phyloP scores from a whole-genome alignment of 2,797 vertebrate genomes.

The Pteropus rufus region DNA sequence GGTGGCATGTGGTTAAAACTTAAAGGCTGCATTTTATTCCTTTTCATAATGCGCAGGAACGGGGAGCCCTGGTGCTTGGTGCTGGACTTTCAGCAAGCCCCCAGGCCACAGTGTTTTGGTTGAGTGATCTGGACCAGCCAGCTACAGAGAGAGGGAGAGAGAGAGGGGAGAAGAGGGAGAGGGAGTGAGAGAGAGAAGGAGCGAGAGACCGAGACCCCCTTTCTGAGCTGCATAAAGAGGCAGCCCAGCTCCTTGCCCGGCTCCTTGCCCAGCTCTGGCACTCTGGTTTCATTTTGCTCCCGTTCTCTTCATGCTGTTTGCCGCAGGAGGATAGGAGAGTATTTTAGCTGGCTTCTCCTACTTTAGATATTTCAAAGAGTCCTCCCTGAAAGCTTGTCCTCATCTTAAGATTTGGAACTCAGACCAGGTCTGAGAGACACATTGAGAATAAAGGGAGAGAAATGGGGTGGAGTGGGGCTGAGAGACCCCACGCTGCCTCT shows the following conservation, averaged over 20 bases:
- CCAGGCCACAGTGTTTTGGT: background rate
- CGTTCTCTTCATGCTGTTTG: background rate
- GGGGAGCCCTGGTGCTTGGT: background rate
- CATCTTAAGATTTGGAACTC: background rate
- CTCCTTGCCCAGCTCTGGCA: background rate
- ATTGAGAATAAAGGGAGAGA: background rate
- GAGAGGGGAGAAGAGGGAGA: background rate
- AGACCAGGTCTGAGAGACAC: background rate
- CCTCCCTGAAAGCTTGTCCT: background rate
- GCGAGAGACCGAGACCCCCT: background rate
- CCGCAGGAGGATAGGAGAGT: background rate
- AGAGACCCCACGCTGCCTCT: fast-evolving
- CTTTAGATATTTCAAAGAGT: background rate
- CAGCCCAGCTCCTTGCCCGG: background rate
- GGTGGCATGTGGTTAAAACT: background rate
- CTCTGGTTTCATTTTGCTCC: background rate
- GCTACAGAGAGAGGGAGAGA: background rate
- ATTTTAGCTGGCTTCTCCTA: background rate
- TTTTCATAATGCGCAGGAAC: background rate
- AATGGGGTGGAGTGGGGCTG: background rate
- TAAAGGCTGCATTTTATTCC: background rate
- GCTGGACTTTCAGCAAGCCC: background rate
- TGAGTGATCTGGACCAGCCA: background rate
- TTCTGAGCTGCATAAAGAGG: background rate
- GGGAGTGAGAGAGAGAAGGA: background rate